Percentiles rank a stretch among this genome's conserved stretches.
phyloP scores from a whole-genome alignment of 2,888 invertebrate genomes.

The Unio delphinus region DNA sequence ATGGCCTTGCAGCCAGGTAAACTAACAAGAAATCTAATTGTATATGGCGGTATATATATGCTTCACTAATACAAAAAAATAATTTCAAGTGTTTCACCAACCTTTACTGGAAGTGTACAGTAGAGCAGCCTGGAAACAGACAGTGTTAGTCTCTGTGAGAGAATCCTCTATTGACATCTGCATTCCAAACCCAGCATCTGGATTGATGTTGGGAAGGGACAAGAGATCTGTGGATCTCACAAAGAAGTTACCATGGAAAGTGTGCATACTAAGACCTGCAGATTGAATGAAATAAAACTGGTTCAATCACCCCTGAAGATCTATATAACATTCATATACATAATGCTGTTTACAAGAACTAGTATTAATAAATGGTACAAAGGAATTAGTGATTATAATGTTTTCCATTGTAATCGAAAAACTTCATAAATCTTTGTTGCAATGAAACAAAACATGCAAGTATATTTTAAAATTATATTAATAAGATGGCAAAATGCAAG shows the following conservation, averaged over 20 bases:
- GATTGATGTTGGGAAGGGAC: slow-evolving; percentile 96
- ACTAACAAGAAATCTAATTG: too few relatives aligned
- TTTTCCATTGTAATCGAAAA: too few relatives aligned
- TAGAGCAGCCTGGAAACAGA: slow-evolving; percentile 97
- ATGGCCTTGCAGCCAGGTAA: too few relatives aligned
- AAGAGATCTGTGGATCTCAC: slow-evolving; percentile 97
- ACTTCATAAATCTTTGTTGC: too few relatives aligned
- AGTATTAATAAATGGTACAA: too few relatives aligned
- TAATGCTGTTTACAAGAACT: background rate
- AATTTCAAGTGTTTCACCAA: slow-evolving; percentile 38
- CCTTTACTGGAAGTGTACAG: slow-evolving; percentile 96
- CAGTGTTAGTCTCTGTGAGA: slow-evolving; percentile 70
- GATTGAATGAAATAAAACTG: slow-evolving; percentile 1
- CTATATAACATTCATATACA: background rate
- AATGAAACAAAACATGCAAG: too few relatives aligned
- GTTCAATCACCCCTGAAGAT: too few relatives aligned
- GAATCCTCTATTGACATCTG: slow-evolving; percentile 96
- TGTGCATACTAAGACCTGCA: slow-evolving; percentile 91
- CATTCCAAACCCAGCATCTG: slow-evolving; percentile 98
- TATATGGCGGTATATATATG: too few relatives aligned
- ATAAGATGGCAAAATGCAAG: too few relatives aligned
- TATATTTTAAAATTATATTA: too few relatives aligned
- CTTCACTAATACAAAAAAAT: too few relatives aligned
- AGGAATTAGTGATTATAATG: too few relatives aligned
- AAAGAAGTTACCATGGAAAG: slow-evolving; percentile 99